Conservation (phyloP, 1,140 invertebrate genomes). For the Thalassaphorura encarpata region DNA sequence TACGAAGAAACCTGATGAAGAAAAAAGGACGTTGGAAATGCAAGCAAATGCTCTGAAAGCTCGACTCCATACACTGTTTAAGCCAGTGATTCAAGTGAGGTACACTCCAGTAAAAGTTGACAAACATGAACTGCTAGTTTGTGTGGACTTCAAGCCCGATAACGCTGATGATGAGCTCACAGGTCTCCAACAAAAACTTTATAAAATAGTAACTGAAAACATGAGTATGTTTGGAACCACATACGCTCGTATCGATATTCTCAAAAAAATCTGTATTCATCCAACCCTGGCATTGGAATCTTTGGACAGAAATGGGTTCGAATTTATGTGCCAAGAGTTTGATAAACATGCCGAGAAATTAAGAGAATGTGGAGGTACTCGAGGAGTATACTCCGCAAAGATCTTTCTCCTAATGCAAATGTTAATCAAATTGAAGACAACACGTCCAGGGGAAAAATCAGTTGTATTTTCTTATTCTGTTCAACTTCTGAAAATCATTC, state of each 20-base stretch:
- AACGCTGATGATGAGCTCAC: background rate
- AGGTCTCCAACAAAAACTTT: background rate
- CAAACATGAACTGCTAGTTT: conserved; percentile 3
- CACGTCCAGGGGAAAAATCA: background rate
- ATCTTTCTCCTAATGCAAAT: background rate
- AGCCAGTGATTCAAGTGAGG: background rate
- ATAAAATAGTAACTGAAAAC: background rate
- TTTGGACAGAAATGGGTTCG: background rate
- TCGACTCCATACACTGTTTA: background rate
- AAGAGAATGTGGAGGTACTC: no score
- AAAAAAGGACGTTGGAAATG: background rate
- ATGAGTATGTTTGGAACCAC: background rate
- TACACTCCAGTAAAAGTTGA: background rate
- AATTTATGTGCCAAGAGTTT: background rate
- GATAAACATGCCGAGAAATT: background rate
- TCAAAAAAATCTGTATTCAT: conserved; percentile 2
- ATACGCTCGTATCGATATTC: background rate
- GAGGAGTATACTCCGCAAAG: background rate
- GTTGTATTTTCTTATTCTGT: background rate
- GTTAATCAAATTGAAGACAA: background rate
- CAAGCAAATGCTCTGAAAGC: background rate
- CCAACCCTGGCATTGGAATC: background rate
- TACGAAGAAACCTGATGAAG: background rate
- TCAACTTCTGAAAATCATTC: background rate
- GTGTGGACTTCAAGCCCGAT: background rate